phyloP scores from a whole-genome alignment of 2,797 vertebrate species.

The Fistularia commersonii region DNA sequence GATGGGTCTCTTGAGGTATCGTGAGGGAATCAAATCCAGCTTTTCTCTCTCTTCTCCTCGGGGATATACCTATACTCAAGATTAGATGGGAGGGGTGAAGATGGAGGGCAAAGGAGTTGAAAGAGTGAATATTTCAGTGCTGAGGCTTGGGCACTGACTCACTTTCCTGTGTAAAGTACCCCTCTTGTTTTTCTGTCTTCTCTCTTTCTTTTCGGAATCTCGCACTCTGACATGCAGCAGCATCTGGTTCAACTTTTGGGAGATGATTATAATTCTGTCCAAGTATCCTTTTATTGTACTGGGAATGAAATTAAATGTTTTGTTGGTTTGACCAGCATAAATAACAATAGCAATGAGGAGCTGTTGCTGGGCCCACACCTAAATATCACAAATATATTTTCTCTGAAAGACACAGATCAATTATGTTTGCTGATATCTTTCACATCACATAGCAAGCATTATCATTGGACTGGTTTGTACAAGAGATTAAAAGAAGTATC shows the following conservation, averaged over 20 bases:
- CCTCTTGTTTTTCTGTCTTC: slow-evolving; percentile 66
- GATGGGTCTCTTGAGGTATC: slow-evolving; percentile 29
- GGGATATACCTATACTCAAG: slow-evolving; percentile 44
- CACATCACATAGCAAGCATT: too few species aligned
- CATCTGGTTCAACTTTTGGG: slow-evolving; percentile 82
- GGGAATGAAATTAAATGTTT: slow-evolving; percentile 79
- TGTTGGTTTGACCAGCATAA: slow-evolving; percentile 72
- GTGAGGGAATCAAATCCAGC: slow-evolving; percentile 52
- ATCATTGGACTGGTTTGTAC: too few species aligned
- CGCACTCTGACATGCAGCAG: slow-evolving; percentile 49
- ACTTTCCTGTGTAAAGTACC: slow-evolving; percentile 69
- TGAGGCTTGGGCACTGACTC: slow-evolving; percentile 61
- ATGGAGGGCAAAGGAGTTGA: slow-evolving; percentile 37
- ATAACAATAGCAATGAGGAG: slow-evolving; percentile 46
- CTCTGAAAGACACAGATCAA: background rate
- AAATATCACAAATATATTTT: slow-evolving; percentile 4
- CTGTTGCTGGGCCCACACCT: slow-evolving; percentile 38
- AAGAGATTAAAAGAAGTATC: too few species aligned
- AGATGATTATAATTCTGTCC: slow-evolving; percentile 78
- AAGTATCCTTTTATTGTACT: slow-evolving; percentile 73
- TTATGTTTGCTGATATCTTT: too few species aligned
- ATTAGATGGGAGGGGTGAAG: slow-evolving; percentile 36
- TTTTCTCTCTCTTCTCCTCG: slow-evolving; percentile 37
- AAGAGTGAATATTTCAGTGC: slow-evolving; percentile 41
- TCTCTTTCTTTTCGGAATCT: slow-evolving; percentile 30